Percentiles rank a stretch among this genome's conserved stretches.
These are phyloP conservation scores for Monarcha castaneiventris DNA, from an alignment of 2,113 vertebrate species.

Conservation along the genomic window DNA sequence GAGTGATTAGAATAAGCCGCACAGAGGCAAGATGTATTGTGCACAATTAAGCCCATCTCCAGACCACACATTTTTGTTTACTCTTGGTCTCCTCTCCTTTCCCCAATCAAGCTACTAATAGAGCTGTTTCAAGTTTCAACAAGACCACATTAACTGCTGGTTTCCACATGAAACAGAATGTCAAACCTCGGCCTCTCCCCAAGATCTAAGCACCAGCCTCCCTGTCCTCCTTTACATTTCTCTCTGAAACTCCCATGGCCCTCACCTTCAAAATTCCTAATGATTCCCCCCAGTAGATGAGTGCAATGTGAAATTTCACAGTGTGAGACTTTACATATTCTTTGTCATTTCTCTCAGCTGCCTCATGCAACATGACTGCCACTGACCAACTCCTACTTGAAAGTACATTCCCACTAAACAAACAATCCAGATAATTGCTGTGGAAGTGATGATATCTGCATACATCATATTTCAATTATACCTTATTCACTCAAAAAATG, in stretches of 20 bases:
- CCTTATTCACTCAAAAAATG: slow-evolving; percentile 52
- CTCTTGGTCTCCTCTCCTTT: slow-evolving; percentile 52
- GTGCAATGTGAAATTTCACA: background rate
- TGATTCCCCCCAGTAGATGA: background rate
- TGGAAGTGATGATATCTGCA: slow-evolving; percentile 56
- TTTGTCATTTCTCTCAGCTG: background rate
- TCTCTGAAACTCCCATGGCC: slow-evolving; percentile 8
- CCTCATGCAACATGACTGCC: background rate
- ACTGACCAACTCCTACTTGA: slow-evolving; percentile 25
- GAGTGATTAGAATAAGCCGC: slow-evolving; percentile 66
- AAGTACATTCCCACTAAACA: slow-evolving; percentile 50
- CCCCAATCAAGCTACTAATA: slow-evolving; percentile 70
- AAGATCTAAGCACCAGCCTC: slow-evolving; percentile 5
- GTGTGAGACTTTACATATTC: background rate
- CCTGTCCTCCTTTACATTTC: slow-evolving; percentile 7
- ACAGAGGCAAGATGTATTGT: slow-evolving; percentile 57
- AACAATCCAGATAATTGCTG: slow-evolving; percentile 30
- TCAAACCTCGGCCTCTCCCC: slow-evolving; percentile 27
- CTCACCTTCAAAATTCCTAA: slow-evolving; percentile 3
- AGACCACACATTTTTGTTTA: slow-evolving; percentile 74
- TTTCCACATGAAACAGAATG: slow-evolving; percentile 64
- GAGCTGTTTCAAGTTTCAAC: slow-evolving; percentile 75
- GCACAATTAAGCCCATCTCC: slow-evolving; percentile 69
- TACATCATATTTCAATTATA: slow-evolving; percentile 56
- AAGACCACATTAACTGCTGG: slow-evolving; percentile 51